phyloP scores from a whole-genome alignment of 2,113 vertebrate genomes.

The Anoura caudifer region DNA sequence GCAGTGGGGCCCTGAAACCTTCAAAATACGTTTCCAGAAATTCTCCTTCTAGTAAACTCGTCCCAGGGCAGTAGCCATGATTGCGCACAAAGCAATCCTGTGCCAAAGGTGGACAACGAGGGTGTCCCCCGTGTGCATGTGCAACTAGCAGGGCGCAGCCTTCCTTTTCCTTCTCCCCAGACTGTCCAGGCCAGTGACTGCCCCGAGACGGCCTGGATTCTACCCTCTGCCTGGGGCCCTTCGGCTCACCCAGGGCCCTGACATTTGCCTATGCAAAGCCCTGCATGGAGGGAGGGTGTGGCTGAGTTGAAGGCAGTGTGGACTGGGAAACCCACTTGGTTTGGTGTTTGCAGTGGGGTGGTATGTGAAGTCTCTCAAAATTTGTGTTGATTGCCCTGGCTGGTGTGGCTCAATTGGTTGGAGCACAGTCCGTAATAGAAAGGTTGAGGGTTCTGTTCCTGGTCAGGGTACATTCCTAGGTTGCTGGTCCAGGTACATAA shows the following conservation, averaged over 20 bases:
- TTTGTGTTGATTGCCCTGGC: no score
- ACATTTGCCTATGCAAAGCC: slow-evolving; percentile 69
- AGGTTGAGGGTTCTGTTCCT: no score
- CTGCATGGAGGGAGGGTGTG: neutral
- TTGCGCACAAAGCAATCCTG: neutral
- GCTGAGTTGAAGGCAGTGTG: neutral
- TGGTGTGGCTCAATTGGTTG: no score
- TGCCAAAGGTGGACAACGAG: neutral
- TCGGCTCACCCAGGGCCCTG: neutral
- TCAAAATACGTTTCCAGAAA: neutral
- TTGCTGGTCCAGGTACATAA: no score
- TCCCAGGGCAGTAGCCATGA: neutral
- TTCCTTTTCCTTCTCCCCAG: neutral
- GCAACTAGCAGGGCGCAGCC: neutral
- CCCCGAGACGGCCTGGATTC: neutral
- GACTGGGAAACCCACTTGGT: neutral
- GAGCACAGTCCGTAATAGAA: no score
- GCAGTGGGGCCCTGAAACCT: neutral
- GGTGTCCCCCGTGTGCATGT: neutral
- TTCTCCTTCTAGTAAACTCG: neutral
- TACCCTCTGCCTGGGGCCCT: neutral
- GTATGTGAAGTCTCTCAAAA: neutral
- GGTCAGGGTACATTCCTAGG: no score
- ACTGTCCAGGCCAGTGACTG: neutral
- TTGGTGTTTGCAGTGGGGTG: neutral